phyloP scores from a whole-genome alignment of 2,888 invertebrate species.

The Eupithecia centaureata region DNA sequence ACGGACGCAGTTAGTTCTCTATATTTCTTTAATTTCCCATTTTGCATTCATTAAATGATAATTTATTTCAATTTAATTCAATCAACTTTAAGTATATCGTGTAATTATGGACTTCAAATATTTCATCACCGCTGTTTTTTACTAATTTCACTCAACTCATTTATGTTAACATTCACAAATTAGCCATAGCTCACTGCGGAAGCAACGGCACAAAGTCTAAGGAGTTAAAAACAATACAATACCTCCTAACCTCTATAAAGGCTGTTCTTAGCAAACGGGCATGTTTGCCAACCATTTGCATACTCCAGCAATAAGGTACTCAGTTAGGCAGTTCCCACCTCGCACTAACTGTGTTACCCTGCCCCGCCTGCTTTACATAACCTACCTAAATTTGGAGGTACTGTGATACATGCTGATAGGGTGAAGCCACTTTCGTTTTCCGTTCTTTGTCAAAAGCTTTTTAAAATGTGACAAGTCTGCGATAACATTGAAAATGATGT shows the following conservation, averaged over 20 bases:
- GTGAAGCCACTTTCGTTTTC: background rate
- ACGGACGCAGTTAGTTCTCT: no score
- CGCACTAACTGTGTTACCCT: slow-evolving; percentile 28
- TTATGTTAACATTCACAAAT: background rate
- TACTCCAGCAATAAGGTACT: slow-evolving; percentile 29
- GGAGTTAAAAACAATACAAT: background rate
- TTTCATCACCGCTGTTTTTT: no score
- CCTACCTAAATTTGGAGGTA: slow-evolving; percentile 11
- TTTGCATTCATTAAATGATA: no score
- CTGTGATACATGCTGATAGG: background rate
- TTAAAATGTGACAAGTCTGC: no score
- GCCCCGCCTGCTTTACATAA: slow-evolving; percentile 28
- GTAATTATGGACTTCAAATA: no score
- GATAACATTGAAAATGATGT: no score
- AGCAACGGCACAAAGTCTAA: background rate
- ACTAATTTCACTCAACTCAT: no score
- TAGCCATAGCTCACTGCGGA: background rate
- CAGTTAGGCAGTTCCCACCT: slow-evolving; percentile 29
- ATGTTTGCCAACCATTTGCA: slow-evolving; percentile 28
- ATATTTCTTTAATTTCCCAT: no score
- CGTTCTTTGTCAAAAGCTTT: background rate
- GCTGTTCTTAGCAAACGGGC: slow-evolving; percentile 12
- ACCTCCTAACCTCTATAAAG: slow-evolving; percentile 5
- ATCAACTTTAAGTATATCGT: no score
- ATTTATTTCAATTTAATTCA: no score